Percentiles rank a stretch among this genome's conserved stretches.
These are phyloP conservation scores for Laticauda laticaudata DNA, from an alignment of 2,113 vertebrate species.

Conservation along the genomic window DNA sequence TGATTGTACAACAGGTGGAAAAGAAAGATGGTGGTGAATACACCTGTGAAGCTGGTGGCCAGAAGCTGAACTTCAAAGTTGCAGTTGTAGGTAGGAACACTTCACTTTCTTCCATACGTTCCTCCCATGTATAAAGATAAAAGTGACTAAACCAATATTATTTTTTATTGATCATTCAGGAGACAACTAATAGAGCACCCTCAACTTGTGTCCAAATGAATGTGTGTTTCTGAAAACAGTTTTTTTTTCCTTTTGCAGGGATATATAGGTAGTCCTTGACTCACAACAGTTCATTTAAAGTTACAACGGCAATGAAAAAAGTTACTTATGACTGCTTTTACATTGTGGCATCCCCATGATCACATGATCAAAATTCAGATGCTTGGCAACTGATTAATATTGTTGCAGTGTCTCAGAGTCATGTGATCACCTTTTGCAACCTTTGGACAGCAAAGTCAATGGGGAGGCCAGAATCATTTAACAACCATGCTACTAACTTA, in stretches of 20 bases:
- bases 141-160: background rate
- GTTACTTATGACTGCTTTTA: background rate
- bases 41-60: constrained; percentile 64
- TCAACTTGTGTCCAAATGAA: background rate
- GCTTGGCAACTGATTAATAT: background rate
- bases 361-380: background rate
- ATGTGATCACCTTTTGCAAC: background rate
- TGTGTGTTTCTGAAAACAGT: background rate
- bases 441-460: background rate
- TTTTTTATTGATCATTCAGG: background rate
- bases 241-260: background rate
- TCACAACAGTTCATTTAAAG: background rate
- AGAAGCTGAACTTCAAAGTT: constrained; percentile 35
- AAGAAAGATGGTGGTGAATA: constrained; percentile 75
- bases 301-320: background rate
- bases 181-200: background rate
- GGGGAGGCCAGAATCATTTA: background rate
- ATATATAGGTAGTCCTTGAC: background rate
- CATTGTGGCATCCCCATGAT: background rate
- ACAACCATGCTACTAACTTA: background rate
- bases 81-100: background rate
- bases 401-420: background rate
- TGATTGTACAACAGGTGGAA: constrained; percentile 74
- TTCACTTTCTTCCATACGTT: background rate
- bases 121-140: background rate